Evolutionary conservation across 2,888 invertebrate species (phyloP), one percentile per base, ranked within the genome.

Genomic region (Galerucella calmariensis): DNA sequence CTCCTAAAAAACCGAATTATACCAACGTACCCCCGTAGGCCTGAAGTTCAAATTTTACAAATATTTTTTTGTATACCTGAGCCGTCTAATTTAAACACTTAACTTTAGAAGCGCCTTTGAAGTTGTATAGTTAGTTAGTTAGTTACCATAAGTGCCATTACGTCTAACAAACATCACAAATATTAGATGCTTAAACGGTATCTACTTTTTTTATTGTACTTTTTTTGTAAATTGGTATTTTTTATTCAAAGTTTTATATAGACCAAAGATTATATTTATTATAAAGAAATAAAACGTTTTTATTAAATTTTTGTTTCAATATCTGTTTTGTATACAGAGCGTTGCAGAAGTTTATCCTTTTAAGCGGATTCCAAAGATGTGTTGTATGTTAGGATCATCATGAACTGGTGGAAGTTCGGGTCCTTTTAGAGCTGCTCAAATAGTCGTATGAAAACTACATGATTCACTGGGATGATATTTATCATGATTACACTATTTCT

Each of bases 81-180:
- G 56, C 58, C 53, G 27, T 58, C 20, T 53, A 16, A 24, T 69
- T 53, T 11, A 41, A 46, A 51, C 41, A 46, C 20, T 71, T 46
- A 59, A 56, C 56, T 35, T 35, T 35, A 35, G 5, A 35, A 35
- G 35, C 35, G 56, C 71, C 65, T 75, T 72, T 65, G 44, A 59
- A 69, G 56, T 71, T 48, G 44, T 74, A 69, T 59, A 73, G 73
- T 48, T 12, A 44, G 70, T 51, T 73, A 79, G 83, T 83, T 83
- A 83, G n/a, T n/a, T n/a, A n/a, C 83, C 83, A 73, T 77, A 83
- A 83, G 83, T 83, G 83, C 83, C 83, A 83, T 83, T 67, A 70
- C 35, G 62, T 63, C 27, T 61, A 72, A 72, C 56, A 63, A 59
- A 59, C 41, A 51, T 69, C 58, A 58, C 56, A 67, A 35, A 66